Evolutionary conservation across 2,113 vertebrate genomes (phyloP).

Genomic region (Loxodonta africana): DNA sequence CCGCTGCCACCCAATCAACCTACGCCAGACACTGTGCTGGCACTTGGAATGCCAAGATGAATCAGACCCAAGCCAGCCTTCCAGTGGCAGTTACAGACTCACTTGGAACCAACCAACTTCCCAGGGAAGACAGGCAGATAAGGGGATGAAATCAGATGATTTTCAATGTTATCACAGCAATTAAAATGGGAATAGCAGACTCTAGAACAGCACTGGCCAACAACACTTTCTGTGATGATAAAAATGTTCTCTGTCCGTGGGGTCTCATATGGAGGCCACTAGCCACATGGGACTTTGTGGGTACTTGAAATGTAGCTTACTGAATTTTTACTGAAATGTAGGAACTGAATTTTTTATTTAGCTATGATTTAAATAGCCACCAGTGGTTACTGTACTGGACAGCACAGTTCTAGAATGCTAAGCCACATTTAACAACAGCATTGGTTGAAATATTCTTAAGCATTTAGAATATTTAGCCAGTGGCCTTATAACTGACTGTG

Average conservation of each 20-base stretch:
- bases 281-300: neutral
- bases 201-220: neutral
- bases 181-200: neutral
- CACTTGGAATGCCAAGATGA: fast-evolving
- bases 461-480: neutral
- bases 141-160: neutral
- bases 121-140: neutral
- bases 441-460: neutral
- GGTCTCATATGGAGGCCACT: fast-evolving
- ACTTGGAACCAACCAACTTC: neutral
- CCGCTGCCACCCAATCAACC: fast-evolving
- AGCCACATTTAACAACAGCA: neutral
- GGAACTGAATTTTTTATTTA: neutral
- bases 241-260: neutral
- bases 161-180: neutral
- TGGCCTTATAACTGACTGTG: neutral
- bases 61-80: neutral
- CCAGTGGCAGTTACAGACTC: neutral
- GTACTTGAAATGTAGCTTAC: neutral
- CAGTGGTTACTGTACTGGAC: neutral
- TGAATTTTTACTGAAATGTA: neutral
- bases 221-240: neutral
- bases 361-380: conserved; percentile 39
- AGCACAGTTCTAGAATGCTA: neutral
- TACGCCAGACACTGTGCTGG: fast-evolving